Evolutionary conservation across 2,797 vertebrate genomes (phyloP).

Genomic region (Lutra lutra): DNA sequence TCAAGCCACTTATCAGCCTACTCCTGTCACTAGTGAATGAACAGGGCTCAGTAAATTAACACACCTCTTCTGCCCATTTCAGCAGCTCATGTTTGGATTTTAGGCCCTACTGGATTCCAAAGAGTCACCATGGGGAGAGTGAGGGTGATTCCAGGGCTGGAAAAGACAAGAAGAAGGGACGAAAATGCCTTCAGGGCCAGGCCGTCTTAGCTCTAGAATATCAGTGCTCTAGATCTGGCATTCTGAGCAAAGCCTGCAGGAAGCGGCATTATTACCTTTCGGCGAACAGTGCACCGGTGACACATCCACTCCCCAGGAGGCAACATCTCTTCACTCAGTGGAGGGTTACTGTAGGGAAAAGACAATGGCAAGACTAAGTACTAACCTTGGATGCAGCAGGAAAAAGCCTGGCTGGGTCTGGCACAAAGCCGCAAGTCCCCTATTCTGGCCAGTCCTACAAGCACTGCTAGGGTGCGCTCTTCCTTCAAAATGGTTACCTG

Average conservation of each 20-base stretch:
- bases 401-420: constrained; percentile 24
- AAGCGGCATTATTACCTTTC: constrained; percentile 90
- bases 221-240: constrained; percentile 50
- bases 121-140: constrained; percentile 44
- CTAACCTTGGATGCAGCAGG: constrained; percentile 1
- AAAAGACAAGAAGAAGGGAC: constrained; percentile 59
- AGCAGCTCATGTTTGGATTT: constrained; percentile 62
- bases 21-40: constrained; percentile 44
- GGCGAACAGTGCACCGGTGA: constrained; percentile 96
- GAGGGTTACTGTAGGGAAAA: constrained; percentile 93
- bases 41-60: constrained; percentile 54
- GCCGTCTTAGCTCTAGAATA: constrained; percentile 13
- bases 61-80: constrained; percentile 62
- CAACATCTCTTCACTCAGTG: constrained; percentile 98
- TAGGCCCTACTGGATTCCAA: constrained; percentile 60
- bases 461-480: background rate
- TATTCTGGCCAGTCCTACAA: background rate
- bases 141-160: constrained; percentile 44
- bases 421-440: constrained; percentile 13
- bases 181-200: constrained; percentile 53
- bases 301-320: constrained; percentile 99
- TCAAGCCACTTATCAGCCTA: constrained; percentile 58
- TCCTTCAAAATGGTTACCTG: constrained; percentile 10
- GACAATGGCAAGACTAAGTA: constrained; percentile 77
- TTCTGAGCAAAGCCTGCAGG: constrained; percentile 36